Percentiles rank a stretch among this genome's conserved stretches.
Conservation (phyloP, 1,140 invertebrate species). For the Conopomorpha cramerella region DNA sequence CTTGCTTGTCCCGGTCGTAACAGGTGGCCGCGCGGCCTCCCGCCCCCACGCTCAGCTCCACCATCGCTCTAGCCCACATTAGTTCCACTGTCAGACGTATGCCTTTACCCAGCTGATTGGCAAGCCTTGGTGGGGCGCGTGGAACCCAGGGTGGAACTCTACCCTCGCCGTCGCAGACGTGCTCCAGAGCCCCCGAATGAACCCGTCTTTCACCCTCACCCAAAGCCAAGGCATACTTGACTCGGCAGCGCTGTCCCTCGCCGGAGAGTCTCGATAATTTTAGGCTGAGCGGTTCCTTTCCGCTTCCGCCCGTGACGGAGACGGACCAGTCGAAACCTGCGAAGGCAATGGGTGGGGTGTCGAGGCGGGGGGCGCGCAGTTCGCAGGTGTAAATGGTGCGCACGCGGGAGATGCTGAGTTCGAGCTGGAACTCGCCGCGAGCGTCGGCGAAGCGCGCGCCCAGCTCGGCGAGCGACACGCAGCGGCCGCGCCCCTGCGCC, state of each 20-base stretch:
- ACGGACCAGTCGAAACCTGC: slow-evolving; percentile 85
- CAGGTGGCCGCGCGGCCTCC: slow-evolving; percentile 74
- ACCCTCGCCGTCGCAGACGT: slow-evolving; percentile 76
- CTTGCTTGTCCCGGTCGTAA: slow-evolving; percentile 82
- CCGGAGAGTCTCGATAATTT: slow-evolving; percentile 78
- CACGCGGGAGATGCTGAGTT: slow-evolving; percentile 78
- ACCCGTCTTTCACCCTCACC: slow-evolving; percentile 74
- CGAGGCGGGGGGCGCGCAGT: slow-evolving; percentile 62
- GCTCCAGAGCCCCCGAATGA: slow-evolving; percentile 79
- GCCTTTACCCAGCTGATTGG: slow-evolving; percentile 28
- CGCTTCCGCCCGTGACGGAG: slow-evolving; percentile 69
- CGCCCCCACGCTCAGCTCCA: slow-evolving; percentile 79
- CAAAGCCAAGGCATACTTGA: slow-evolving; percentile 74
- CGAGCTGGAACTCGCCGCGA: slow-evolving; percentile 83
- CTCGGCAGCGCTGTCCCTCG: slow-evolving; percentile 80
- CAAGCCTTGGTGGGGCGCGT: slow-evolving; percentile 45
- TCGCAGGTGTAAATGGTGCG: slow-evolving; percentile 78
- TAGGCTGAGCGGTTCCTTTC: slow-evolving; percentile 61
- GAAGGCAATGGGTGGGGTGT: slow-evolving; percentile 46
- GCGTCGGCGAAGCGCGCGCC: slow-evolving; percentile 79
- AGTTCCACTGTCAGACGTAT: slow-evolving; percentile 38
- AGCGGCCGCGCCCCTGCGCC: slow-evolving; percentile 78
- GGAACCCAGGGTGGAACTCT: slow-evolving; percentile 76
- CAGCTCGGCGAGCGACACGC: slow-evolving; percentile 79
- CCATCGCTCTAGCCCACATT: slow-evolving; percentile 65